Percentiles rank a stretch among this genome's conserved stretches.
Evolutionary conservation across 2,797 vertebrate genomes (phyloP).

Genomic region (Esox masquinongy): DNA sequence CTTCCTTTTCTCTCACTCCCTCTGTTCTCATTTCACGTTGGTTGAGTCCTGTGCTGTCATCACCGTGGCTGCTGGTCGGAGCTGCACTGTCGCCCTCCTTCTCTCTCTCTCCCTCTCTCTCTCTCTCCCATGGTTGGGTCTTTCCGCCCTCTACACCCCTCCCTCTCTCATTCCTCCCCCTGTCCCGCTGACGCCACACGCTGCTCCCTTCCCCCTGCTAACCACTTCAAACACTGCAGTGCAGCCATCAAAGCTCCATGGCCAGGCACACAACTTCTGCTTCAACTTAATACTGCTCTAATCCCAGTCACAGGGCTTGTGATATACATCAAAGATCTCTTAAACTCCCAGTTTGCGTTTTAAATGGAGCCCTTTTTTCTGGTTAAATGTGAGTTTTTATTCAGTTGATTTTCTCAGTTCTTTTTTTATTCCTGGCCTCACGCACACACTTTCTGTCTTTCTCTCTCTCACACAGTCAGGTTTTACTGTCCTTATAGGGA

Average conservation of each 20-base stretch:
- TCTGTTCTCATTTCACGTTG: constrained; percentile 29
- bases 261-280: constrained; percentile 77
- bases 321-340: constrained; percentile 83
- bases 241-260: constrained; percentile 75
- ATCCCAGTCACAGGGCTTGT: constrained; percentile 75
- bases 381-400: constrained; percentile 66
- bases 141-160: constrained; percentile 3
- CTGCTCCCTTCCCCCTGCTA: constrained; percentile 78
- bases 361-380: constrained; percentile 67
- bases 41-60: constrained; percentile 53
- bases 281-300: constrained; percentile 82
- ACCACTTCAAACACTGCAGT: constrained; percentile 80
- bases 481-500: no score
- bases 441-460: constrained; percentile 35
- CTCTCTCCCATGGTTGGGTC: background rate
- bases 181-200: constrained; percentile 82
- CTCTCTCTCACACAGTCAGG: no score
- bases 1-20: background rate
- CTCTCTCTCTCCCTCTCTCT: background rate
- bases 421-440: constrained; percentile 16
- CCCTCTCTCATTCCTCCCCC: constrained; percentile 41
- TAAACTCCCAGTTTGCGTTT: constrained; percentile 77
- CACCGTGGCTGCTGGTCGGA: constrained; percentile 49
- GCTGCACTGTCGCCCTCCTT: constrained; percentile 5
- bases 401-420: constrained; percentile 48